A percentile compares a stretch with the other conserved stretches of the same genome.
phyloP scores from a whole-genome alignment of 2,888 invertebrate genomes.

The Dryococelus australis region DNA sequence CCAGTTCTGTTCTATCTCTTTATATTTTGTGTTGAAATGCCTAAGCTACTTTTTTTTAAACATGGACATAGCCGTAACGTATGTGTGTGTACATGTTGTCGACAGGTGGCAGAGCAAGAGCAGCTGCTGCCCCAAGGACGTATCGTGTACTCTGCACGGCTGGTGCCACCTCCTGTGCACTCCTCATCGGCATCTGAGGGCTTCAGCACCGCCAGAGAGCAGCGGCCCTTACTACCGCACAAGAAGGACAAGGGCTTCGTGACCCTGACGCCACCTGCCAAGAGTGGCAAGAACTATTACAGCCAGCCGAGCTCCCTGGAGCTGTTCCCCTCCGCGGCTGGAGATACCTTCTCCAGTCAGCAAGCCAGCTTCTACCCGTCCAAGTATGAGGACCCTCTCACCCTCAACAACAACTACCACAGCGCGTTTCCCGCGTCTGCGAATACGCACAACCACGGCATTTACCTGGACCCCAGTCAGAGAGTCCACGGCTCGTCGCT shows the following conservation, averaged over 20 bases:
- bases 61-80: no score
- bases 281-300: background rate
- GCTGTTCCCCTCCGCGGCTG: background rate
- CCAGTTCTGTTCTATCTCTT: no score
- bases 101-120: constrained; percentile 20
- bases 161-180: constrained; percentile 39
- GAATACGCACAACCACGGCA: background rate
- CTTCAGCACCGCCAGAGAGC: constrained; percentile 19
- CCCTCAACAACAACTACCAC: background rate
- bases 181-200: background rate
- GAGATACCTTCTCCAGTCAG: background rate
- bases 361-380: background rate
- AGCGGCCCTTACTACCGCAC: no score
- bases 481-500: background rate
- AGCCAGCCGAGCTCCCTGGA: background rate
- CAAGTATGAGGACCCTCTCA: background rate
- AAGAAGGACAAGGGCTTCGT: no score
- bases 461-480: background rate
- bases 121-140: background rate
- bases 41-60: no score
- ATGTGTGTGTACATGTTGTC: background rate
- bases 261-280: background rate
- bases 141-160: constrained; percentile 33
- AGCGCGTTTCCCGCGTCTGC: background rate
- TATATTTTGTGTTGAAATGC: no score